Percentiles rank a stretch among this genome's conserved stretches.
These are phyloP conservation scores for Geophilus truncorum DNA, from an alignment of 2,888 invertebrate species.

Conservation along the genomic window DNA sequence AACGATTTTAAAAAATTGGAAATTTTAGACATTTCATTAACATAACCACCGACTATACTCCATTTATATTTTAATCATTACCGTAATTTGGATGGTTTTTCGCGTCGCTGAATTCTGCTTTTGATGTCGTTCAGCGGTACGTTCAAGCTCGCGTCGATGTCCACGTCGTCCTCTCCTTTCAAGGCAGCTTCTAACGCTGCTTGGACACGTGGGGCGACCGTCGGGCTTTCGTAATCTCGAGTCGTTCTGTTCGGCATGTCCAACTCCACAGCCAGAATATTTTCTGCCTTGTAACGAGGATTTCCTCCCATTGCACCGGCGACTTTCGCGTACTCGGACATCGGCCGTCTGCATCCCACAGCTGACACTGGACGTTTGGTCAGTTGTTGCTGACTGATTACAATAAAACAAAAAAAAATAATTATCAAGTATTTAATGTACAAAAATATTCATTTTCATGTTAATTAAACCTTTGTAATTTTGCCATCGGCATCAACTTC, in stretches of 20 bases:
- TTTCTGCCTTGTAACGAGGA: constrained; percentile 58
- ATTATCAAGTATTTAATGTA: too few species aligned
- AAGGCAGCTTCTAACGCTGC: constrained; percentile 61
- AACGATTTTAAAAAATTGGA: too few species aligned
- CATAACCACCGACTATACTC: too few species aligned
- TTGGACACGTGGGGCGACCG: constrained; percentile 66
- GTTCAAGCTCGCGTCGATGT: constrained; percentile 36
- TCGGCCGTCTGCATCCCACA: constrained; percentile 59
- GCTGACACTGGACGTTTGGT: constrained; percentile 61
- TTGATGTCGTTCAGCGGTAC: not conserved
- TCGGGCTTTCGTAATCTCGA: constrained; percentile 65
- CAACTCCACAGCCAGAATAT: constrained; percentile 67
- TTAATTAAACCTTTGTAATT: constrained; percentile 29
- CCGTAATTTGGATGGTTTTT: constrained; percentile 23
- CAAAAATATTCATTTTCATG: not conserved
- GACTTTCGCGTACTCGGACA: constrained; percentile 57
- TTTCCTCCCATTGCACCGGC: constrained; percentile 53
- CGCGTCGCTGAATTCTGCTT: not conserved
- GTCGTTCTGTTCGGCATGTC: constrained; percentile 73
- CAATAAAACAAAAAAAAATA: not conserved
- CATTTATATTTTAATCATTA: not conserved
- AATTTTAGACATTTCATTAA: too few species aligned
- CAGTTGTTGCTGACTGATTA: constrained; percentile 40
- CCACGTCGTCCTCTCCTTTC: constrained; percentile 50
- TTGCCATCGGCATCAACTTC: constrained; percentile 51